Base-by-base conservation (phyloP, 1,140 invertebrate genomes). In the Halictus rubicundus region DNA sequence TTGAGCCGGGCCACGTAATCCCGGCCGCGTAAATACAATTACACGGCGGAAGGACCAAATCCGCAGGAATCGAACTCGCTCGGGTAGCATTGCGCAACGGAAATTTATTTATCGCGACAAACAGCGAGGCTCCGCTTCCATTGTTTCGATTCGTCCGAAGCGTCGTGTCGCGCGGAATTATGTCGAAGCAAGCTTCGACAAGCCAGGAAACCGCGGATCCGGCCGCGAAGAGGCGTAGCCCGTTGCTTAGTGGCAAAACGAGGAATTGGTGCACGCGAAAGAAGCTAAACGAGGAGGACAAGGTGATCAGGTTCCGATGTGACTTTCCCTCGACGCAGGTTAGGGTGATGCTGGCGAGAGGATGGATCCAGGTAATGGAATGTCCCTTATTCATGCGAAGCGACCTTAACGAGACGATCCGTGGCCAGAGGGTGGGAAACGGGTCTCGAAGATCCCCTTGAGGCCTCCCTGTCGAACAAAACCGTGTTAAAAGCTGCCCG, bases 261-360 rank as follows among this genome's bases (percentile, higher is more conserved):
- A 60, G 49, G 61, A 63, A 37, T 64, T 37, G 23, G 16, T n/a
- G 60, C 19, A 6, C 21, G 32, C 72, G 61, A 52, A 83, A 66
- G 49, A 83, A 70, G 46, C 61, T 73, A 14, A 54, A 52, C 23
- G 57, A 66, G 16, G 68, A 69, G n/a, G 80, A 80, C 23, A 90
- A 86, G 69, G 59, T 68, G 25, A 82, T 91, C 68, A 89, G 76
- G 80, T 91, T 88, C 59, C 86, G 89, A 9, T 90, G 89, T 59
- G 89, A 91, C 68, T 88, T 86, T 69, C 71, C 74, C 19, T 88
- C 89, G 37, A 90, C 88, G 52, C 87, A 88, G 57, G 42, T 87
- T 46, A 87, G 78, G 54, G 89, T 90, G 57, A 88, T 91, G 85
- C 68, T 90, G 37, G 82, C 90, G 10, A 83, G 90, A 87, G 90